Conservation (phyloP, 2,888 invertebrate genomes). For the Meghimatium bilineatum region DNA sequence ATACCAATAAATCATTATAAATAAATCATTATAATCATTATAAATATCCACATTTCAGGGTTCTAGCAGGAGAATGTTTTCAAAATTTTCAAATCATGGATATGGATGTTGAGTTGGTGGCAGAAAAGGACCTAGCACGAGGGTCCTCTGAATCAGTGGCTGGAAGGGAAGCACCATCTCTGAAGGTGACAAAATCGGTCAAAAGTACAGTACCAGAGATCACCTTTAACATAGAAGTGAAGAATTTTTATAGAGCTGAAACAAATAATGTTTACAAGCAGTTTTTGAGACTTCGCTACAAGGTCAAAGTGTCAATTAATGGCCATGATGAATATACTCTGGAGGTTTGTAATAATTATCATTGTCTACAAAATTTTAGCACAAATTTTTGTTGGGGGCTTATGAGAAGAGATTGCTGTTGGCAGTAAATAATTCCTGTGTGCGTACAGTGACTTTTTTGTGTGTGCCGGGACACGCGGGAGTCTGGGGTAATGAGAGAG, state of each 20-base stretch:
- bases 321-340: not conserved
- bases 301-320: conserved; percentile 5
- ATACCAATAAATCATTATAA: not conserved
- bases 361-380: too few species aligned
- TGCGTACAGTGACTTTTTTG: too few species aligned
- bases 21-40: not conserved
- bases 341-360: not conserved
- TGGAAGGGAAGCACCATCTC: not conserved
- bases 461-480: too few species aligned
- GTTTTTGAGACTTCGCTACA: conserved; percentile 41
- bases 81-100: not conserved
- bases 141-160: not conserved
- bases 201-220: not conserved
- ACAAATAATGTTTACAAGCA: conserved; percentile 49
- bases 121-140: conserved; percentile 29
- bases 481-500: too few species aligned
- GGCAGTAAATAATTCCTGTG: too few species aligned
- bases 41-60: not conserved
- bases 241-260: conserved; percentile 44
- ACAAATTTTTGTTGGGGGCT: too few species aligned
- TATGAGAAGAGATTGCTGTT: too few species aligned
- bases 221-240: conserved; percentile 26
- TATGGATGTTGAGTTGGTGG: conserved; percentile 12
- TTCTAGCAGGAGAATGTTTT: conserved; percentile 24
- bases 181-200: not conserved